phyloP scores from a whole-genome alignment of 1,140 invertebrate genomes.

The Coptotermes formosanus region DNA sequence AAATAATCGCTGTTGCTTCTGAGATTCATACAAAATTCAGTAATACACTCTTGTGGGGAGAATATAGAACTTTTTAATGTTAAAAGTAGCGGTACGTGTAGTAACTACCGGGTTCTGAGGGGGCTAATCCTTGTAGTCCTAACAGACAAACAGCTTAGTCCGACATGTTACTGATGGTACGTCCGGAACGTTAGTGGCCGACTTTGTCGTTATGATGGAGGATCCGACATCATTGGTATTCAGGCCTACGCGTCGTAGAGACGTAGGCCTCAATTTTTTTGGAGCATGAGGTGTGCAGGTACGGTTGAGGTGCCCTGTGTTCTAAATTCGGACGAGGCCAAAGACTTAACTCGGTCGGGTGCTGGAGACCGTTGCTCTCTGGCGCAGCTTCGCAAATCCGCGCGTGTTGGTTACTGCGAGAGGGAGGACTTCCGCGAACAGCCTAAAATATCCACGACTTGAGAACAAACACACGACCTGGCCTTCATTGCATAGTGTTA shows the following conservation, averaged over 20 bases:
- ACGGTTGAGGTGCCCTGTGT: not conserved
- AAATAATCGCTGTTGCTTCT: too few relatives aligned
- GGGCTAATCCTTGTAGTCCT: too few relatives aligned
- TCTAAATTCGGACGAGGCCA: slow-evolving; percentile 13
- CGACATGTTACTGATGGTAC: too few relatives aligned
- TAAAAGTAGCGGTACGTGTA: too few relatives aligned
- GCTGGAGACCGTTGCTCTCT: slow-evolving; percentile 6
- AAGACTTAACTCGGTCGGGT: not conserved
- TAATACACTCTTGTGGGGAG: too few relatives aligned
- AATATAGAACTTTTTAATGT: too few relatives aligned
- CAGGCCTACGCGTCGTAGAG: not conserved
- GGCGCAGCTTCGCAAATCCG: not conserved
- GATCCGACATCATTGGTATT: too few relatives aligned
- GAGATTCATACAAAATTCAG: too few relatives aligned
- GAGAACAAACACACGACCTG: not conserved
- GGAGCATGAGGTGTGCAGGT: not conserved
- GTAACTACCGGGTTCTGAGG: too few relatives aligned
- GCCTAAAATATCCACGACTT: not conserved
- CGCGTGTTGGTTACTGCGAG: not conserved
- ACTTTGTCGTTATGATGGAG: too few relatives aligned
- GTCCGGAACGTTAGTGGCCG: too few relatives aligned
- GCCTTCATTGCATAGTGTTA: not conserved
- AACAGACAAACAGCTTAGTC: too few relatives aligned
- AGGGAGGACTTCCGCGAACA: not conserved
- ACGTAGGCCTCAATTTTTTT: not conserved